Evolutionary conservation across 1,140 invertebrate species (phyloP).

Genomic region (Gonioctena quinquepunctata): DNA sequence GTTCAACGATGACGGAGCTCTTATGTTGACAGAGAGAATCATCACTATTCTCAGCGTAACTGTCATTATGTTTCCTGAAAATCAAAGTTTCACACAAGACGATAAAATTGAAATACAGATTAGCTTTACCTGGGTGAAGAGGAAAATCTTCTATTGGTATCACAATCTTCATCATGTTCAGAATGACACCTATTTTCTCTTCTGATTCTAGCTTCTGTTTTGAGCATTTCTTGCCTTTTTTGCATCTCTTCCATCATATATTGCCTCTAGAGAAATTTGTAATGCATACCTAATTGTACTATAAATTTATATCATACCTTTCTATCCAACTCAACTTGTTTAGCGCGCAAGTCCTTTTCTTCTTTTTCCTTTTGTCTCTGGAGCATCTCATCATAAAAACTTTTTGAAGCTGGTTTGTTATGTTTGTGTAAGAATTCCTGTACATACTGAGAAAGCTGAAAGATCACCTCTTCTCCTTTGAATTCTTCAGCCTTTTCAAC

Average conservation of each 20-base stretch:
- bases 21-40: slow-evolving; percentile 59
- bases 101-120: too few relatives aligned
- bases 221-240: slow-evolving; percentile 67
- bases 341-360: slow-evolving; percentile 62
- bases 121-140: not conserved
- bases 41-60: slow-evolving; percentile 55
- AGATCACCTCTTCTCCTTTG: slow-evolving; percentile 78
- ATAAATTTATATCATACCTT: slow-evolving; percentile 17
- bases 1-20: slow-evolving; percentile 60
- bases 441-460: slow-evolving; percentile 71
- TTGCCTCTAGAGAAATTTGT: slow-evolving; percentile 60
- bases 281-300: too few relatives aligned
- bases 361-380: slow-evolving; percentile 65
- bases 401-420: slow-evolving; percentile 73
- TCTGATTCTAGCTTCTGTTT: slow-evolving; percentile 60
- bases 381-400: slow-evolving; percentile 86
- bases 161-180: slow-evolving; percentile 43
- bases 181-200: slow-evolving; percentile 37
- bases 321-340: slow-evolving; percentile 56
- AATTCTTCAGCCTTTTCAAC: slow-evolving; percentile 60
- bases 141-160: not conserved
- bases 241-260: slow-evolving; percentile 72
- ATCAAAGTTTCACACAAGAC: too few relatives aligned
- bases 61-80: slow-evolving; percentile 23
- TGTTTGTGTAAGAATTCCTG: slow-evolving; percentile 71